Base-by-base conservation (phyloP, 2,113 vertebrate genomes). In the Candoia aspera region DNA sequence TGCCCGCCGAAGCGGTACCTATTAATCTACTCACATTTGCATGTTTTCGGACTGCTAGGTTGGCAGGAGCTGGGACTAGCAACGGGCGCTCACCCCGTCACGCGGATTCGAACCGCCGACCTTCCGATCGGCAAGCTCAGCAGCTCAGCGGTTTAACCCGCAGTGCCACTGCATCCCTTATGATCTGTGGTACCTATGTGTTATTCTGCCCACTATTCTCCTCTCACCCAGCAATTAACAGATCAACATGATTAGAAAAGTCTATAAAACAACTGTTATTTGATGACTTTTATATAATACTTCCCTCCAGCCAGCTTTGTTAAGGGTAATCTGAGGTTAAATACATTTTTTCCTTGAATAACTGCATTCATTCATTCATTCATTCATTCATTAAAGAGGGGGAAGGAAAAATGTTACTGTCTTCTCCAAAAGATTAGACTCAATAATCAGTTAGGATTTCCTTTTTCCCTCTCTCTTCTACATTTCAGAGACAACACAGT, bases 301-400 rank as follows among this genome's bases (percentile, higher is more conserved):
- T 62, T 96, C 37, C 85, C 12, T 88, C 29, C 37, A 93, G 42
- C 6, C 88, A 1, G 0, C 83, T 23, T 46, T 86, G 73, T 92
- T 60, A 83, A 93, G 24, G 11, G 93, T 95, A 95, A 91, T 91
- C 17, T 73, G 62, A 93, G 29, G 58, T 84, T 90, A 92, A 58
- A 19, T 29, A 92, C 58, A 21, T 2, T 64, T 88, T 15, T 19
- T 57, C 92, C 12, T 62, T 89, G 60, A 93, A 29, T 84, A 91
- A 95, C 37, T n/a, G n/a, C n/a, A n/a, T n/a, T n/a, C n/a, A n/a
- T n/a, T n/a, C n/a, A n/a, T n/a, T n/a, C n/a, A n/a, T n/a, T n/a
- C n/a, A n/a, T n/a, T n/a, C n/a, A n/a, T n/a, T n/a, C n/a, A n/a
- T n/a, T n/a, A n/a, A n/a, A n/a, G 21, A 53, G 37, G 46, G 23